These are phyloP conservation scores for Petrolisthes cinctipes DNA, from an alignment of 2,888 invertebrate genomes.

Conservation along the genomic window DNA sequence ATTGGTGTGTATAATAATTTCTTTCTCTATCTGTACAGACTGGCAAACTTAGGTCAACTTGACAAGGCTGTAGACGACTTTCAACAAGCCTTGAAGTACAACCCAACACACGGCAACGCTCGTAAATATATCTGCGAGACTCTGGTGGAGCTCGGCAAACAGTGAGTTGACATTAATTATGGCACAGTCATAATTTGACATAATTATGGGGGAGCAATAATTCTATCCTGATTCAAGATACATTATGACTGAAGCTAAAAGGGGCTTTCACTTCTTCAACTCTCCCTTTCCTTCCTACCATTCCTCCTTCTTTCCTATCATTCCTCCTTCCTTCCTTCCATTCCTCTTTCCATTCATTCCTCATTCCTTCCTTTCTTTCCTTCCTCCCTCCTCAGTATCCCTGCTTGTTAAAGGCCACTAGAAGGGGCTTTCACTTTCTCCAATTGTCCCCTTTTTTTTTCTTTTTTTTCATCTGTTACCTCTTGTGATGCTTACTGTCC, in stretches of 20 bases:
- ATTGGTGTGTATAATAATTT: no score
- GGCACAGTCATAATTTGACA: neutral
- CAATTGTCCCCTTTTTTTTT: no score
- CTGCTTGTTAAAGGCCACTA: neutral
- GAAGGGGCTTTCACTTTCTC: no score
- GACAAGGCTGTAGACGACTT: conserved; percentile 95
- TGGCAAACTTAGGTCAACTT: conserved; percentile 93
- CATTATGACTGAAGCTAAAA: no score
- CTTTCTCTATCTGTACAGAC: conserved; percentile 69
- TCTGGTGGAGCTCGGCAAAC: conserved; percentile 85
- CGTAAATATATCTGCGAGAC: conserved; percentile 95
- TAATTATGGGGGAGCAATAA: neutral
- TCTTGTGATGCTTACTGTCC: no score
- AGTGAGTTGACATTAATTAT: conserved; percentile 73
- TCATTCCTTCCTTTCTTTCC: neutral
- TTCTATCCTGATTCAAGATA: no score
- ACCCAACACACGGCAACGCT: conserved; percentile 92
- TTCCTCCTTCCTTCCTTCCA: neutral
- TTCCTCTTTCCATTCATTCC: neutral
- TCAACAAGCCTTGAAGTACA: conserved; percentile 88
- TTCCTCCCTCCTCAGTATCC: neutral
- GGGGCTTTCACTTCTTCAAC: no score
- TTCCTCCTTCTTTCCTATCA: neutral
- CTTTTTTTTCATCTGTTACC: no score
- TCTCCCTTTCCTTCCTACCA: neutral